phyloP scores from a whole-genome alignment of 2,888 invertebrate genomes.

The Athalia rosae region DNA sequence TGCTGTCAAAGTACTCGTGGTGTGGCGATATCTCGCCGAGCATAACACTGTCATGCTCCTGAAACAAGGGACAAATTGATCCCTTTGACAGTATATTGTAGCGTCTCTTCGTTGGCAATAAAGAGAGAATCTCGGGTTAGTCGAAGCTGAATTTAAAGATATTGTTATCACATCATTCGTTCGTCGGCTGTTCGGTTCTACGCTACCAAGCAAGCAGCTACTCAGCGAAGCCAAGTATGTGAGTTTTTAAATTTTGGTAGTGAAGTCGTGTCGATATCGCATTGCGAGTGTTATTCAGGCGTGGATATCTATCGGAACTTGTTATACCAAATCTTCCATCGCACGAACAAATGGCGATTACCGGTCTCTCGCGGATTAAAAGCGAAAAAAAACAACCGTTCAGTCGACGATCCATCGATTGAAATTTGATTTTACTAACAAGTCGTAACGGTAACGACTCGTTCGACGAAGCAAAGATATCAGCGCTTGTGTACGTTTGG shows the following conservation, averaged over 20 bases:
- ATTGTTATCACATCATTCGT: not conserved
- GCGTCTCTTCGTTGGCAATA: conserved; percentile 14
- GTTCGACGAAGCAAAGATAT: too few species aligned
- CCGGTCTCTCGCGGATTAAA: too few species aligned
- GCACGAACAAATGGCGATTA: too few species aligned
- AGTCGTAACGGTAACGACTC: too few species aligned
- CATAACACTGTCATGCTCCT: conserved; percentile 89
- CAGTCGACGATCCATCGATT: too few species aligned
- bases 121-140: conserved; percentile 13
- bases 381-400: too few species aligned
- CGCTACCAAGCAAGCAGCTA: conserved; percentile 21
- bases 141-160: conserved; percentile 25
- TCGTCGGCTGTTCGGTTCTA: not conserved
- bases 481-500: too few species aligned
- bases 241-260: conserved; percentile 62
- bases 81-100: conserved; percentile 64
- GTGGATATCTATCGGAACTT: too few species aligned
- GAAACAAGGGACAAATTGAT: conserved; percentile 72
- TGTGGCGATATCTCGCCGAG: conserved; percentile 90
- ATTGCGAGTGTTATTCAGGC: not conserved
- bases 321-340: too few species aligned
- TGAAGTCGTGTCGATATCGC: conserved; percentile 29
- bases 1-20: conserved; percentile 85
- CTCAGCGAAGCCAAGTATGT: conserved; percentile 40
- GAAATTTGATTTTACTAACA: too few species aligned